Evolutionary conservation across 1,140 invertebrate genomes (phyloP), one percentile per base, ranked within the genome.

Genomic region (Megalonaias nervosa): DNA sequence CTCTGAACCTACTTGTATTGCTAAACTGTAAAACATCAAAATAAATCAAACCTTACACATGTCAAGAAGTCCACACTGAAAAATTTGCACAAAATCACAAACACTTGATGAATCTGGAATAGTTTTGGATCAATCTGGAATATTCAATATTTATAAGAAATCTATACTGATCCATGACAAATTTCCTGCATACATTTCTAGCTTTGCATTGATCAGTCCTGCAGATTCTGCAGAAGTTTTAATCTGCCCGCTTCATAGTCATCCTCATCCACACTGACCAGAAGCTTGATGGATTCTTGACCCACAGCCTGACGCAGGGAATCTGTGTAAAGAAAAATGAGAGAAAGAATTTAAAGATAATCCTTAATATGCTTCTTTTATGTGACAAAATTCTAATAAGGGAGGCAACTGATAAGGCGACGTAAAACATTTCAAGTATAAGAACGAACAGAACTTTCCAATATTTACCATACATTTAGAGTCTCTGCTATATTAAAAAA

Each of bases 241-340:
- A 83, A 67, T 62, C 89, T 74, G 23, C 90, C 89, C 67, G 82
- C 77, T 61, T 89, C 86, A 76, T 90, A 90, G 74, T 90, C 89
- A 75, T 88, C 88, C 80, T 91, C 90, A 82, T 90, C 90, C 14
- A 91, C 89, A 75, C 83, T 88, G 0, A 91, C 90, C 48, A 90
- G 78, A 15, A 90, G 83, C 72, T 89, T 86, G 23, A 91, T 86
- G 12, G 86, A 82, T 81, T 91, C 89, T 75, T 90, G 86, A 14
- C 89, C 89, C 14, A 90, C 88, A 6, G 87, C 87, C 77, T 90
- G 88, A 59, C 89, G 89, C 67, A 91, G 77, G 15, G 88, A 85
- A n/a, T 90, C 90, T 87, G 84, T 16, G 26, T 31, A 31, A 31
- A 31, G 26, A 85, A 79, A 21, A 67, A 60, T 72, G 71, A 77